These are phyloP conservation scores for Anabacerthia variegaticeps DNA, from an alignment of 2,797 vertebrate genomes.

Conservation along the genomic window DNA sequence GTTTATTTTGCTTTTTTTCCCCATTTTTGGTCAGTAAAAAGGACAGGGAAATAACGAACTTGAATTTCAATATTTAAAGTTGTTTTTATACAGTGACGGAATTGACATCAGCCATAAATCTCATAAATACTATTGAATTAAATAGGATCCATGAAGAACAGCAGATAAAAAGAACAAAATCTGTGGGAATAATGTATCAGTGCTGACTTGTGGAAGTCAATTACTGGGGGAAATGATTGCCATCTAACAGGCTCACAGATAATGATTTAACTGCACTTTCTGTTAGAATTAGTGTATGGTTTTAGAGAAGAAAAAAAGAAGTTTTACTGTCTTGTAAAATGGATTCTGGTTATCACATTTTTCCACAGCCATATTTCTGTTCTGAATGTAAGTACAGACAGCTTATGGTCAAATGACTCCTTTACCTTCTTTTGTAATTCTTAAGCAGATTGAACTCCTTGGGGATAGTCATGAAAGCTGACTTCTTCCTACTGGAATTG, in stretches of 20 bases:
- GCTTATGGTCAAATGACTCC: not conserved
- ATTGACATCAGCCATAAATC: not conserved
- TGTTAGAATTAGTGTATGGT: not conserved
- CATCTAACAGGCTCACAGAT: not conserved
- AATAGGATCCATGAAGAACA: not conserved
- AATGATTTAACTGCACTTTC: not conserved
- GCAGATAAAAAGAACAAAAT: not conserved
- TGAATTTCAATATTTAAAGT: not conserved
- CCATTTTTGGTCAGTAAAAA: not conserved
- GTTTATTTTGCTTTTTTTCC: not conserved
- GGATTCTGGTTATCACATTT: not conserved
- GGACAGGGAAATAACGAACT: not conserved
- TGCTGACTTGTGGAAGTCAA: not conserved
- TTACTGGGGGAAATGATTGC: not conserved
- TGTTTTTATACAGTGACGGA: not conserved
- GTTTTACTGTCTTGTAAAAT: not conserved
- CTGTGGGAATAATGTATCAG: not conserved
- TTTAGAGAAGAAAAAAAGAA: not conserved
- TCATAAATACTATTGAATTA: not conserved
- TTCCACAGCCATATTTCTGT: not conserved
- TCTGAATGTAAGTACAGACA: not conserved
- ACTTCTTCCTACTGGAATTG: not conserved
- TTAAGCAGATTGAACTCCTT: not conserved
- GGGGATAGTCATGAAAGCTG: accelerated
- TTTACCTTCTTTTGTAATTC: not conserved